Base-by-base conservation (phyloP, 2,888 invertebrate species). In the Ophioninae sp. region DNA sequence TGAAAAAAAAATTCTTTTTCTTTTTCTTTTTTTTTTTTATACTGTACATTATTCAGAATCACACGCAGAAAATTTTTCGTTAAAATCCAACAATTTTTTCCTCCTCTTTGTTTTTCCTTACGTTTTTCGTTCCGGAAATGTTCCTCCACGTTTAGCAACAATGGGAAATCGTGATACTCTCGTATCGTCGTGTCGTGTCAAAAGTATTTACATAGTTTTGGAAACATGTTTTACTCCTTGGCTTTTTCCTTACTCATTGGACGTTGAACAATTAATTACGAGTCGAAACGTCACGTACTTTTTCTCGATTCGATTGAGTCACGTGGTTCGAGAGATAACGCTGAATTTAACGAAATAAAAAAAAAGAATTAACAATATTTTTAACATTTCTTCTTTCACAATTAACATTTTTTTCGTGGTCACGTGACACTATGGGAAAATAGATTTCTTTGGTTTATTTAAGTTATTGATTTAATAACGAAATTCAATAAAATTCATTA, bases 131-230 rank as follows among this genome's bases (percentile, higher is more conserved):
- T 10, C 44, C 58, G 41, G 23, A 30, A 59, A 61, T 59, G 78
- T 64, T 76, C 69, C 76, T 82, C 76, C 79, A 84, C 81, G 68
- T 76, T 81, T 37, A 84, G 81, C 81, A 79, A 81, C 71, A 81
- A 64, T 69, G 81, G 68, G 78, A 77, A 85, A 79, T 83, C 73
- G 79, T 63, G 79, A 81, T 83, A 76, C 69, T 75, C 30, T 30
- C 30, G 30, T 83, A 74, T 81, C 75, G 77, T 75, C 76, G 64
- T 77, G 73, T 78, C 41, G 64, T 75, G 71, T 67, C n/a, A 67
- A 59, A 68, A 23, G 59, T 59, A 30, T 37, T 30, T 13, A 17
- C 58, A n/a, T 7, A 39, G 22, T 17, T 13, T 30, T 72, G 30
- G 22, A 41, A 58, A 59, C 39, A 59, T 39, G 1, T 13, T 37